Base-by-base conservation (phyloP, 2,888 invertebrate species). In the Catocala sponsa region DNA sequence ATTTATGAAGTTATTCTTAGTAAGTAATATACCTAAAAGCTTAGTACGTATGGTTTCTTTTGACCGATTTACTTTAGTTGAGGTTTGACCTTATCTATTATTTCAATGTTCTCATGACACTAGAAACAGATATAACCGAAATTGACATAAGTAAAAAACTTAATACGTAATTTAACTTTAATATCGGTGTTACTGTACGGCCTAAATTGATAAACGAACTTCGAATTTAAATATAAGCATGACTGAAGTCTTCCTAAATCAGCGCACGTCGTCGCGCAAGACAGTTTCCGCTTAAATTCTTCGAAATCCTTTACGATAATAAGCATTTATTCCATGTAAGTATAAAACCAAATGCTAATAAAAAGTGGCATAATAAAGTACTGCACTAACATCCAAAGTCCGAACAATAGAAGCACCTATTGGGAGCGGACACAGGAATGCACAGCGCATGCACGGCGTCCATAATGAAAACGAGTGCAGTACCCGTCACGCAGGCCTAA, bases 381-480 rank as follows among this genome's bases (percentile, higher is more conserved):
- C 79, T 82, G 72, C 70, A 68, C 74, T 75, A 74, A 71, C 74
- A 79, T 75, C 65, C 66, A 68, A 74, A 66, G 68, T 68, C 43
- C 57, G 59, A 62, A 75, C 75, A 79, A 70, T 78, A 66, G 62
- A 67, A 68, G 54, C 51, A 56, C 47, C 54, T 60, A 71, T 70
- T 72, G 66, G 70, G 70, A 78, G 70, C 77, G 65, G 63, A 67
- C 67, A 72, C 78, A 84, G 84, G 88, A 90, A 91, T 91, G 89
- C 88, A 86, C 77, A 66, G 82, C 80, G 85, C 87, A 87, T 86
- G 85, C 84, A 78, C 81, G 66, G 81, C 70, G 76, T 81, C 71
- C 82, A 78, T 85, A 84, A 86, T 86, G 87, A 87, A 87, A 88
- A 87, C 85, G 74, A 85, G 82, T 83, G 80, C 82, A 72, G 79